Evolutionary conservation across 1,140 invertebrate genomes (phyloP).

Genomic region (Oscheius sp.): DNA sequence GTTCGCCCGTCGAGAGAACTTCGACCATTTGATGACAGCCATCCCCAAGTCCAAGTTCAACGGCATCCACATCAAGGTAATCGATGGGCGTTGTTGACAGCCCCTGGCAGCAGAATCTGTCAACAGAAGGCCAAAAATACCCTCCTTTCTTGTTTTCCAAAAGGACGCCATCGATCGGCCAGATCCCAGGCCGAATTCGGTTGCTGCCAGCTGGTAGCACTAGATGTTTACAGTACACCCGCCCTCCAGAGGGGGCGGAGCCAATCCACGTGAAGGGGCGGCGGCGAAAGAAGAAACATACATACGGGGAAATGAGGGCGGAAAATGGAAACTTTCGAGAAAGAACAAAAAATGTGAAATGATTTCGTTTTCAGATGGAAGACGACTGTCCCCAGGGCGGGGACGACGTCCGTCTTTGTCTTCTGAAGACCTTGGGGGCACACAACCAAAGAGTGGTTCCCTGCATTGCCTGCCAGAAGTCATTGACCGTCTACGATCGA

Average conservation of each 20-base stretch:
- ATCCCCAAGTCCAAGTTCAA: conserved; percentile 34
- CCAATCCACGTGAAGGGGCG: background rate
- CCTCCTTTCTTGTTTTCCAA: background rate
- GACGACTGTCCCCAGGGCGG: conserved; percentile 41
- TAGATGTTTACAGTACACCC: background rate
- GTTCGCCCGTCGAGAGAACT: conserved; percentile 15
- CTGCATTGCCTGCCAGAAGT: conserved; percentile 27
- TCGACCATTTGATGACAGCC: conserved; percentile 13
- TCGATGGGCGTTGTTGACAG: background rate
- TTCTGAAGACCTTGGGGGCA: conserved; percentile 32
- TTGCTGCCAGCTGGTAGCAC: background rate
- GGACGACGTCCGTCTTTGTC: conserved; percentile 34
- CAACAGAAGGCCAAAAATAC: background rate
- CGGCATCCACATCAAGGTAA: conserved; percentile 37
- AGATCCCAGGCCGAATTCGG: no score
- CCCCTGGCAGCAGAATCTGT: background rate
- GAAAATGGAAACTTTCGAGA: no score
- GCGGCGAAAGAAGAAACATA: background rate
- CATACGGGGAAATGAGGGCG: background rate
- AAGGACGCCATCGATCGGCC: no score
- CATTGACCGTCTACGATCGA: conserved; percentile 20
- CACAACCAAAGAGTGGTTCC: conserved; percentile 28
- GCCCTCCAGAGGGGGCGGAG: background rate
- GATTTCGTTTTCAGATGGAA: conserved; percentile 25
- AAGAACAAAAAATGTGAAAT: background rate